Evolutionary conservation across 2,797 vertebrate genomes (phyloP), one percentile per base, ranked within the genome.

Genomic region (Rhinoraja longicauda): DNA sequence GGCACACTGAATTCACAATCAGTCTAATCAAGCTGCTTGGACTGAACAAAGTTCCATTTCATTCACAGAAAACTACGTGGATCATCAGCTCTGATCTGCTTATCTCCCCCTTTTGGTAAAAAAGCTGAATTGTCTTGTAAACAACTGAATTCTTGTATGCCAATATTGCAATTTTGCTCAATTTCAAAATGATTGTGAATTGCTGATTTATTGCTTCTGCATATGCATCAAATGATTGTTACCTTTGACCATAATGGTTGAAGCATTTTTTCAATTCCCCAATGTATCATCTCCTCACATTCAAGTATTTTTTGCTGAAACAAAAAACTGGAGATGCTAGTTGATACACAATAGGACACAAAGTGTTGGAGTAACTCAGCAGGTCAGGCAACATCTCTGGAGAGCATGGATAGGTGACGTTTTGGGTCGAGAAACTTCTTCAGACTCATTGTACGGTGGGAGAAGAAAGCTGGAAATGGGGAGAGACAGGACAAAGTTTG

Each of bases 41-140:
- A 67, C n/a, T 67, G 84, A 88, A 67, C 84, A 88, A 88, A 84
- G 84, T 88, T 19, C 32, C 15, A 88, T 88, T 88, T 88, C 62
- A 88, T 88, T 88, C 84, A 88, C 59, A 88, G 84, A 88, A 64
- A 64, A 88, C 62, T 62, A 21, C 64, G 64, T 8, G 59, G 4
- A 88, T 88, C 84, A 32, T 88, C n/a, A 32, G n/a, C n/a, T 67
- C 15, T 88, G 62, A 36, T 88, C n/a, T 64, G 26, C 29, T 64
- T 7, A 88, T 21, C n/a, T 29, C 29, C 26, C 26, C 15, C 57
- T 64, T n/a, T 64, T 64, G 59, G 84, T 88, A 59, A 36, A 64
- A 36, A 36, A 21, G 7, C 7, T 32, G 59, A 77, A 64, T 88
- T 36, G 17, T 67, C 84, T 88, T 64, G 1, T 64, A 64, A 32